Percentiles rank a stretch among this genome's conserved stretches.
Conservation (phyloP, 2,888 invertebrate species). For the Sphecodes monilicornis region DNA sequence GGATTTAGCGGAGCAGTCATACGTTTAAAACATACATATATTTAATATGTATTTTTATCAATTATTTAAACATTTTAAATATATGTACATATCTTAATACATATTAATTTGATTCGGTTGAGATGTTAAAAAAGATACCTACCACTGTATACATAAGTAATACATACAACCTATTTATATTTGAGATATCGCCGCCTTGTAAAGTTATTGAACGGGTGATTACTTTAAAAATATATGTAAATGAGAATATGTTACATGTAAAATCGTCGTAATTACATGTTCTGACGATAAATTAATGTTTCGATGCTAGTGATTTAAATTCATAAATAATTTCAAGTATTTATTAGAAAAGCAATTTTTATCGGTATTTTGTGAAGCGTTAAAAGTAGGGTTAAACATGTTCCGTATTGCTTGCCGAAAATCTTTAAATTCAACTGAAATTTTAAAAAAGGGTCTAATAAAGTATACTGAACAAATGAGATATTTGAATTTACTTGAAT, state of each 20-base stretch:
- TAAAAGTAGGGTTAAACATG: constrained; percentile 73
- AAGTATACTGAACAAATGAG: constrained; percentile 82
- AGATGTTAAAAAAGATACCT: not conserved
- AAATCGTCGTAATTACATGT: constrained; percentile 22
- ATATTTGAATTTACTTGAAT: constrained; percentile 96
- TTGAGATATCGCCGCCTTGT: constrained; percentile 1
- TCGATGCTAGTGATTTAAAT: not conserved
- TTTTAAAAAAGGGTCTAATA: constrained; percentile 71
- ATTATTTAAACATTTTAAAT: not conserved
- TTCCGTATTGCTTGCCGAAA: constrained; percentile 76
- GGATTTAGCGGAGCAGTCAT: too few species aligned
- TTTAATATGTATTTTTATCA: not conserved
- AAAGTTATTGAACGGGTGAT: constrained; percentile 37
- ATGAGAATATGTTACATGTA: constrained; percentile 7
- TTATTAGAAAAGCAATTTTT: not conserved
- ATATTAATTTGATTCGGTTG: not conserved
- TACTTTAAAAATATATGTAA: constrained; percentile 12
- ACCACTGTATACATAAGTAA: not conserved
- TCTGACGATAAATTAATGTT: constrained; percentile 8
- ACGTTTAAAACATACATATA: not conserved
- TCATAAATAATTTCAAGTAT: constrained; percentile 11
- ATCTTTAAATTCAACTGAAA: constrained; percentile 61
- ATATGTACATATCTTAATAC: not conserved
- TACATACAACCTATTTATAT: not conserved
- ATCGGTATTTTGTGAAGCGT: not conserved